phyloP scores from a whole-genome alignment of 1,140 invertebrate genomes.

The Rhynchophorus ferrugineus region DNA sequence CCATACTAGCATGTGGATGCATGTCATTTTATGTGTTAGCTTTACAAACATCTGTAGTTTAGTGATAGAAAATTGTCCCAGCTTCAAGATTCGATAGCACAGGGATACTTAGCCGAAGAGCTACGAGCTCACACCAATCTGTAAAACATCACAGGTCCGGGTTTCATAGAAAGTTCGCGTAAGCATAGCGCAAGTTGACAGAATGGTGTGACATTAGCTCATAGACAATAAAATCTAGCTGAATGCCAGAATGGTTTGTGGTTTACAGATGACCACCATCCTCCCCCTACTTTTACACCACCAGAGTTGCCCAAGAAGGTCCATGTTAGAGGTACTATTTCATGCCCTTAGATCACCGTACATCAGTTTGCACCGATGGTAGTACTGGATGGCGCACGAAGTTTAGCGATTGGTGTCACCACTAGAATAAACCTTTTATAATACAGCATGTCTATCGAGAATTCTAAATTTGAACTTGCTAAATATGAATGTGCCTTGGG shows the following conservation, averaged over 20 bases:
- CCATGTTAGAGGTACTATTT: slow-evolving; percentile 80
- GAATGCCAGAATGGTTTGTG: slow-evolving; percentile 49
- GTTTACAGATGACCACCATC: slow-evolving; percentile 90
- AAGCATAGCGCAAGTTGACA: no score
- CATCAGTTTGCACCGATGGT: background rate
- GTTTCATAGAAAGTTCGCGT: no score
- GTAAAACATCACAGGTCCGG: no score
- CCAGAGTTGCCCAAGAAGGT: slow-evolving; percentile 95
- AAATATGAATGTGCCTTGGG: no score
- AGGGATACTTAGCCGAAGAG: background rate
- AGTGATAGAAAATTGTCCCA: no score
- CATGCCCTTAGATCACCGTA: slow-evolving; percentile 7
- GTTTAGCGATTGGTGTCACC: background rate
- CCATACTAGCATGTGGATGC: no score
- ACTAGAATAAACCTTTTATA: no score
- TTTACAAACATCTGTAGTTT: no score
- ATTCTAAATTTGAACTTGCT: no score
- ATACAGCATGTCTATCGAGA: no score
- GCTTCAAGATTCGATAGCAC: background rate
- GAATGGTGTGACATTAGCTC: slow-evolving; percentile 9
- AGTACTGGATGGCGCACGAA: background rate
- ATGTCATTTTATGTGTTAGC: no score
- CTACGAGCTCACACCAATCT: no score
- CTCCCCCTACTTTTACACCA: slow-evolving; percentile 90
- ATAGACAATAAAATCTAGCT: slow-evolving; percentile 24